Evolutionary conservation across 2,113 vertebrate genomes (phyloP), one percentile per base, ranked within the genome.

Genomic region (Planiliza haematocheilus): DNA sequence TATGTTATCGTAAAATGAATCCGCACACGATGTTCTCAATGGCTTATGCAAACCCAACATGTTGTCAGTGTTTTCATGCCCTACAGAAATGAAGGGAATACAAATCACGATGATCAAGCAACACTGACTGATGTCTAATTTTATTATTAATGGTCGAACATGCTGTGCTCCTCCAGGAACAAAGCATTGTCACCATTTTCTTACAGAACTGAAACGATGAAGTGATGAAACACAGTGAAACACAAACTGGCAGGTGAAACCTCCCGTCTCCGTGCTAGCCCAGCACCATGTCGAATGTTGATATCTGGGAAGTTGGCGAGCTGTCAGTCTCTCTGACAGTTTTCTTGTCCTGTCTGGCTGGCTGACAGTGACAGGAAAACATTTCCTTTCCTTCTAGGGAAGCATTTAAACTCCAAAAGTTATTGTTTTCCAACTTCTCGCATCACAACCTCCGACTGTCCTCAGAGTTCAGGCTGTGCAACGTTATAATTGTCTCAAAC

Each of bases 401-500:
- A 62, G 12, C 63, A 72, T 72, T 79, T 57, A 51, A 70, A 59
- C 69, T 58, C 42, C 4, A 49, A 52, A 86, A 75, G 59, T 76
- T 65, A 36, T 76, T 76, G 63, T 70, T 84, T 73, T 43, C 21
- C 2, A 8, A 73, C 39, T 59, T 68, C 18, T 73, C 0, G 0
- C 51, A 17, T 30, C 16, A 51, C 59, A 74, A 67, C 70, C 72
- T 78, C 51, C 21, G 60, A 37, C 50, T 67, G 73, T 45, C 75
- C 64, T 70, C 73, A 49, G 50, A 70, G 61, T 73, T 77, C 58
- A 77, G 10, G 8, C 38, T 42, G 46, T 48, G 53, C 65, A 59
- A 65, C 52, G 20, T 64, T 74, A 49, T 73, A 74, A 88, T 74
- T 67, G 67, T 81, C 66, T 62, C 48, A 65, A 30, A 52, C 36